Percentiles rank a stretch among this genome's conserved stretches.
Conservation (phyloP, 2,888 invertebrate species). For the Meta bourneti region DNA sequence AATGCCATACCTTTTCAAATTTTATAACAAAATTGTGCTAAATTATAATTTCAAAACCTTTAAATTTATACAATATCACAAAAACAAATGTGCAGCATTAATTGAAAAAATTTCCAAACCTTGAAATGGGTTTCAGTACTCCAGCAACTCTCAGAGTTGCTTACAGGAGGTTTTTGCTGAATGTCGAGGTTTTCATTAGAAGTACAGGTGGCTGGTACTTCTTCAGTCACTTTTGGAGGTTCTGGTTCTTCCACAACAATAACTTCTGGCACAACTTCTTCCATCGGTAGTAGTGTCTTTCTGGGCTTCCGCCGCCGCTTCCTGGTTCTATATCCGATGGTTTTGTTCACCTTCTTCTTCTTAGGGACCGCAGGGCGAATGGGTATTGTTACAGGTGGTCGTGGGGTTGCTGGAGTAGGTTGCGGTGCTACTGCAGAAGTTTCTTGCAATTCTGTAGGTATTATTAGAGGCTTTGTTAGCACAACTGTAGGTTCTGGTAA, state of each 20-base stretch:
- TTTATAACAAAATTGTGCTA: no score
- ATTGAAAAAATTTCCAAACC: constrained; percentile 16
- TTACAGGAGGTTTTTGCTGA: constrained; percentile 18
- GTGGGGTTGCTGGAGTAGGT: neutral
- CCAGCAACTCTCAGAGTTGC: constrained; percentile 31
- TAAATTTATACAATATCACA: no score
- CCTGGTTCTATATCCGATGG: constrained; percentile 45
- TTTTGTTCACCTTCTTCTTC: constrained; percentile 39
- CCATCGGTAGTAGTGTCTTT: neutral
- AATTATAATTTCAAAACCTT: no score
- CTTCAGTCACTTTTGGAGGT: constrained; percentile 33
- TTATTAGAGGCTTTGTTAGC: neutral
- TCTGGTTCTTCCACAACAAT: constrained; percentile 17
- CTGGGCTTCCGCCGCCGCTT: constrained; percentile 47
- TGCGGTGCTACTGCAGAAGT: neutral
- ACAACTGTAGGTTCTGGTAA: neutral
- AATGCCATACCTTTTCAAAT: no score
- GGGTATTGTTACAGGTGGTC: constrained; percentile 2
- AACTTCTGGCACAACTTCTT: neutral
- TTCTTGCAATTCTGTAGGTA: neutral
- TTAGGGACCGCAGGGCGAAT: constrained; percentile 16
- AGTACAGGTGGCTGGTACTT: neutral
- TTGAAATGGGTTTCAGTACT: constrained; percentile 72
- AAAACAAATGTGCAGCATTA: neutral
- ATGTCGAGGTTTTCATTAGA: constrained; percentile 24